Base-by-base conservation (phyloP, 2,888 invertebrate species). In the Ormyrus labotus region DNA sequence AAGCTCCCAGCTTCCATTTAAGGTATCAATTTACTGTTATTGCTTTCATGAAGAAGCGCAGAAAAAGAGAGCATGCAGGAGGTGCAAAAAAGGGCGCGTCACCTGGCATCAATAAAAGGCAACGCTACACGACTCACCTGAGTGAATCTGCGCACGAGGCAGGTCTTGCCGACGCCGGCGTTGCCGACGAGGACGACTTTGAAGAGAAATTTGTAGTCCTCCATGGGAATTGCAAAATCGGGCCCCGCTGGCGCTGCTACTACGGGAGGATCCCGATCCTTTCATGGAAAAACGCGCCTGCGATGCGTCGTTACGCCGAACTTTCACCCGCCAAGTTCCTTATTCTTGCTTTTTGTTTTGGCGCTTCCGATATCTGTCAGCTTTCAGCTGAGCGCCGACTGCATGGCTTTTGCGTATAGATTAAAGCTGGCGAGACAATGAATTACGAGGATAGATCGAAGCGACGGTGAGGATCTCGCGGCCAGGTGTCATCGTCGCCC, bases 171-270 rank as follows among this genome's bases (percentile, higher is more conserved):
- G 84, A 99, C 99, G 78, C 99, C 99, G 84, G 99, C 98, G 92
- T 99, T 99, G 72, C 99, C 99, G 85, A 99, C 98, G 84, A 99
- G 93, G 84, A 99, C 99, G 87, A 99, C 98, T 95, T 99, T 99
- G 91, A 99, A 99, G 86, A 99, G 93, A 93, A 98, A 99, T 92
- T 98, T 99, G 92, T 99, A 99, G 93, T 99, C 99, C 92, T 98
- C 98, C 98, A 98, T 98, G 53, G 34, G 34, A 34, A 58, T 53
- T 34, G 53, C 60, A 6, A 55, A 63, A 7, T 67, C 58, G 57
- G n/a, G 53, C 19, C 57, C 60, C 2, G 8, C 51, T 67, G 34
- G 34, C 34, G 3, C 10, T 53, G 13, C 9, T 71, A 11, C 61
- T 61, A 51, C 57, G 51, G 34, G 67, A 64, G 4, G 72, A 50